phyloP scores from a whole-genome alignment of 2,797 vertebrate genomes.

The Psittacula echo region DNA sequence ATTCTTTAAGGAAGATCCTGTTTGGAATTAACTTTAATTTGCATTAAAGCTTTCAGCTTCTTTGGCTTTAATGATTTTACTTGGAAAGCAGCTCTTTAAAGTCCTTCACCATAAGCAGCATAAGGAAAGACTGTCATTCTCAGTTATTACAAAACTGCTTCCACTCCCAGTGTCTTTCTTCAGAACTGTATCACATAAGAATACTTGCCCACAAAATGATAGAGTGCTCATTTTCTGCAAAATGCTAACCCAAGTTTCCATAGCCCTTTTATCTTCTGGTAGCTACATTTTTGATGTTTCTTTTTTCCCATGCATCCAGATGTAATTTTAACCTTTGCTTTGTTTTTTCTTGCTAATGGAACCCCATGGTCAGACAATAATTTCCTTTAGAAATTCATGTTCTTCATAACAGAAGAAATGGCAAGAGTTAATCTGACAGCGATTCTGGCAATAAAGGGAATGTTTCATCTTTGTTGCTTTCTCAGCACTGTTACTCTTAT shows the following conservation, averaged over 20 bases:
- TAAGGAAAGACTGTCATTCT: neutral
- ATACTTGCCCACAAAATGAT: neutral
- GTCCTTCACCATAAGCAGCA: neutral
- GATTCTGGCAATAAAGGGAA: neutral
- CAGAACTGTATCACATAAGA: neutral
- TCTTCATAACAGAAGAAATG: neutral
- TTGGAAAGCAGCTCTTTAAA: constrained; percentile 14
- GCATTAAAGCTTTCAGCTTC: neutral
- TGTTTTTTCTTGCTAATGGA: neutral
- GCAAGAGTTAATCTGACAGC: neutral
- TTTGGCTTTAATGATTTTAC: neutral
- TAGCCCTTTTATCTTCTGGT: neutral
- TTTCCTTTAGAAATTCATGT: neutral
- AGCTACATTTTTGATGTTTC: neutral
- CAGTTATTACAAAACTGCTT: neutral
- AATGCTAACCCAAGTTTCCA: neutral
- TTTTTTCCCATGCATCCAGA: neutral
- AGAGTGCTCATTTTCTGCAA: neutral
- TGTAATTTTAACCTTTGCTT: neutral
- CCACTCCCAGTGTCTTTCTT: neutral
- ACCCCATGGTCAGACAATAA: fast-evolving
- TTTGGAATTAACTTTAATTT: constrained; percentile 1
- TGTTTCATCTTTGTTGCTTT: neutral
- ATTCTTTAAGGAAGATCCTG: neutral
- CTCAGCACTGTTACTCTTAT: neutral